Evolutionary conservation across 2,113 vertebrate species (phyloP).

Genomic region (Corythoichthys intestinalis): DNA sequence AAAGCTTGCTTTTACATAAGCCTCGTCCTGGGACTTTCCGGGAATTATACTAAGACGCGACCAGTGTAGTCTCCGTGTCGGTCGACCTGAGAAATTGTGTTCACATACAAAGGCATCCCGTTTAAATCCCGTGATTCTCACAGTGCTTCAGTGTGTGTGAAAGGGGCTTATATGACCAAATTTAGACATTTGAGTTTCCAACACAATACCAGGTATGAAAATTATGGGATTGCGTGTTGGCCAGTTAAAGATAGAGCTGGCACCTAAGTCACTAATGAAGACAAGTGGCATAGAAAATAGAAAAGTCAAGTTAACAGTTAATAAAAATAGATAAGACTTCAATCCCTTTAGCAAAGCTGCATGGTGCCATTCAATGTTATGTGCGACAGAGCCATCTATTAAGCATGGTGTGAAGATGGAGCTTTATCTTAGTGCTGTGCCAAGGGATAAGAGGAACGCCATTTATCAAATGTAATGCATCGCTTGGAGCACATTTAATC

Average conservation of each 20-base stretch:
- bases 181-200: too few relatives aligned
- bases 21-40: too few relatives aligned
- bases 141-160: too few relatives aligned
- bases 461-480: conserved; percentile 58
- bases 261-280: not conserved
- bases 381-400: conserved; percentile 39
- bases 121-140: too few relatives aligned
- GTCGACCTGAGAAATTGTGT: too few relatives aligned
- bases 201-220: too few relatives aligned
- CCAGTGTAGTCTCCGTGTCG: too few relatives aligned
- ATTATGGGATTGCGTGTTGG: too few relatives aligned
- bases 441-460: conserved; percentile 52
- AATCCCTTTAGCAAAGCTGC: not conserved
- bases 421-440: conserved; percentile 40
- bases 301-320: not conserved
- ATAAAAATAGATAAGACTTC: not conserved
- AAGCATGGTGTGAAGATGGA: conserved; percentile 28
- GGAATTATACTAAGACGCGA: too few relatives aligned
- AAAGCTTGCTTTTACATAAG: too few relatives aligned
- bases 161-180: too few relatives aligned
- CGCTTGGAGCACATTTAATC: conserved; percentile 60
- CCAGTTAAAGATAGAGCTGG: not conserved
- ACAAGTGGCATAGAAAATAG: not conserved
- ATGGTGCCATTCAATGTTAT: conserved; percentile 25
- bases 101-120: too few relatives aligned